These are phyloP conservation scores for Eilema griseolum DNA, from an alignment of 2,888 invertebrate genomes.

Conservation along the genomic window DNA sequence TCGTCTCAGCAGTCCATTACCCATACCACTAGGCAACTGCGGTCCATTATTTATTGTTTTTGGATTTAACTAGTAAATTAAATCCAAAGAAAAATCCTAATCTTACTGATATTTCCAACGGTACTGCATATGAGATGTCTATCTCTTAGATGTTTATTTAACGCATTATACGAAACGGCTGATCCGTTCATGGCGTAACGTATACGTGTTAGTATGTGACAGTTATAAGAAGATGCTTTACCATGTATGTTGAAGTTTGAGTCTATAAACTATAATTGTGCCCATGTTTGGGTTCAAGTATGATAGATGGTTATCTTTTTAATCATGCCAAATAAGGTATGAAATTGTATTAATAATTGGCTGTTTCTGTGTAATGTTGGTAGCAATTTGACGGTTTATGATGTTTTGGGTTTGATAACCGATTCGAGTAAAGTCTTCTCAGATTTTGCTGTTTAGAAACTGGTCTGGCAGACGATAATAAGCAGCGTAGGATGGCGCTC, in stretches of 20 bases:
- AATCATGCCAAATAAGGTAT: background rate
- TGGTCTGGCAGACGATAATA: too few species aligned
- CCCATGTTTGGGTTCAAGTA: conserved; percentile 2
- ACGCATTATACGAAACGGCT: conserved; percentile 32
- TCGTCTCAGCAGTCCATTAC: too few species aligned
- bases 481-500: too few species aligned
- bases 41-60: too few species aligned
- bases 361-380: background rate
- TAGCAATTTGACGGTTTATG: background rate
- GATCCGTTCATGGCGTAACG: conserved; percentile 27
- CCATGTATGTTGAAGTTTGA: background rate
- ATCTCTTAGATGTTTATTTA: conserved; percentile 25
- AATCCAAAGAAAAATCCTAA: background rate
- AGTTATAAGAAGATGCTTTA: conserved; percentile 5
- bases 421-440: background rate
- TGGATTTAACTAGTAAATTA: too few species aligned
- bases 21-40: too few species aligned
- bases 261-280: conserved; percentile 16
- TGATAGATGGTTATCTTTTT: background rate
- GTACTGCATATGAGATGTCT: conserved; percentile 15
- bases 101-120: conserved; percentile 24
- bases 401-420: background rate
- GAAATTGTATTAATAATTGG: conserved; percentile 7
- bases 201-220: conserved; percentile 11
- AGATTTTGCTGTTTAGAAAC: too few species aligned